These are phyloP conservation scores for Tragulus kanchil DNA, from an alignment of 2,113 vertebrate species.

Conservation along the genomic window DNA sequence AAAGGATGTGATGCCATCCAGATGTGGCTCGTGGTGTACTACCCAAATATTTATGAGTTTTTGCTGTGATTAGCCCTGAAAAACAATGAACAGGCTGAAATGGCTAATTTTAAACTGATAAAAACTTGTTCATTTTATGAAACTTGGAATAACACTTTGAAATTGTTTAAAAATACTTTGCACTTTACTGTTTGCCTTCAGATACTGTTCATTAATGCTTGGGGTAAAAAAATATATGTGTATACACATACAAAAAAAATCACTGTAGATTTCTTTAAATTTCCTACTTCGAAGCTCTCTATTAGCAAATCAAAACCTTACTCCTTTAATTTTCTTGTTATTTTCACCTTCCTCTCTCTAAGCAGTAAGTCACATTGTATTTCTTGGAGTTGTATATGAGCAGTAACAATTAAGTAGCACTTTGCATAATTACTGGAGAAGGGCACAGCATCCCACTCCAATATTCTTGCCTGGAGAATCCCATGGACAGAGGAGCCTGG, in stretches of 20 bases:
- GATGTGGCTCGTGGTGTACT: neutral
- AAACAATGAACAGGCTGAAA: neutral
- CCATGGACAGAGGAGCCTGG: no score
- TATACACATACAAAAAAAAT: neutral
- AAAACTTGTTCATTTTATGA: constrained; percentile 27
- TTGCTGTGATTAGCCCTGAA: constrained; percentile 27
- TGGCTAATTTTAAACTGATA: neutral
- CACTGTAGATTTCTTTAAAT: neutral
- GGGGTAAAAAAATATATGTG: neutral
- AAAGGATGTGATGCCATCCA: neutral
- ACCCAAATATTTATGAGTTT: neutral
- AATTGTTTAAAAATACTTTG: constrained; percentile 51
- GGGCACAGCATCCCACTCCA: no score
- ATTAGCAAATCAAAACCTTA: neutral
- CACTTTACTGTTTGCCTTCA: neutral
- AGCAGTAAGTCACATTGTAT: neutral
- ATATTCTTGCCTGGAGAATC: no score
- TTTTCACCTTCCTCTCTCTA: constrained; percentile 19
- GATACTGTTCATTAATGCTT: constrained; percentile 30
- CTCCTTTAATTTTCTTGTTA: neutral
- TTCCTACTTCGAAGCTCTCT: neutral
- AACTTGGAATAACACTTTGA: neutral
- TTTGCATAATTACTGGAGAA: neutral
- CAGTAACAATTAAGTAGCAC: neutral
- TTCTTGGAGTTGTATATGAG: neutral